Base-by-base conservation (phyloP, 1,140 invertebrate genomes). In the Neodiprion pinetum region DNA sequence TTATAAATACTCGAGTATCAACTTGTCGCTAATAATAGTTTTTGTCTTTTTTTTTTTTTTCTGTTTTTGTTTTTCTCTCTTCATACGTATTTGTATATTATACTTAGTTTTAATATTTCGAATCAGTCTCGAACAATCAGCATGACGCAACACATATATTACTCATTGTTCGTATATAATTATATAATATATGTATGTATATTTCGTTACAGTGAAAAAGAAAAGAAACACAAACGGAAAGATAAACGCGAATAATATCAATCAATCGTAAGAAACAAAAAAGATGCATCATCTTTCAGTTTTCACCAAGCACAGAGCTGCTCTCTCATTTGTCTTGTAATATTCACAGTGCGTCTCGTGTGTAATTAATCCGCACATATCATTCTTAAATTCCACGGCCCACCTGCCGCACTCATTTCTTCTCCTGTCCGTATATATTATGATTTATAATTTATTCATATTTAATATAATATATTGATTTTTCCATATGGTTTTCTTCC, bases 31-130 rank as follows among this genome's bases (percentile, higher is more conserved):
- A 21, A 21, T 69, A 21, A 69, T 69, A 7, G 11, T 17, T 17
- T 21, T 14, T 21, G 5, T 7, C 9, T 68, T 68, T 11, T 68
- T 17, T 69, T 14, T 69, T 17, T 11, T 47, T 69, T 17, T 69
- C 67, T 12, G 12, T 17, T 17, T 17, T 5, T 65, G 12, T 65
- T 14, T 65, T 7, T 65, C 17, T 65, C 61, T 7, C 12, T 65
- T 65, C 17, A 40, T 40, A 40, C 28, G 28, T 40, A 40, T 40
- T 14, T 65, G 61, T 65, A 65, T 65, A 14, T 14, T 14, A 14
- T 65, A 65, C 12, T 65, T 65, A 65, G 61, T 65, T 69, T 61
- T 21, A 69, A 69, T 69, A 69, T 69, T 69, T 69, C 67, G 67
- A 21, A 69, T 69, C 67, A 69, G 67, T 69, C 67, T 69, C 67